Base-by-base conservation (phyloP, 2,797 vertebrate genomes). In the Benthosema pterotum region DNA sequence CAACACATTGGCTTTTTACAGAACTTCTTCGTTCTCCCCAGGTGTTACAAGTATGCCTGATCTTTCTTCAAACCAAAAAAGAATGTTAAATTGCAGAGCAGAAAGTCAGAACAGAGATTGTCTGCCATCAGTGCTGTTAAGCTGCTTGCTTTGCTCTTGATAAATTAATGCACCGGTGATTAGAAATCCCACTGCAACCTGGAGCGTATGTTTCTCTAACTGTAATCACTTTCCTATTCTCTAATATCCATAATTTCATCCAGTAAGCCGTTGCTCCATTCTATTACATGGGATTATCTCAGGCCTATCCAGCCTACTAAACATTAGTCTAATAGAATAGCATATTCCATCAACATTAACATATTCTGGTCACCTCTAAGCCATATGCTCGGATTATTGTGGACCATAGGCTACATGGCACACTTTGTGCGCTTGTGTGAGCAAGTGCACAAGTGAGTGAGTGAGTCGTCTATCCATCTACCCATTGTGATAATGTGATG, bases 161-260 rank as follows among this genome's bases (percentile, higher is more conserved):
- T 69, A 25, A 84, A 75, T 25, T 45, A 69, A 48, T 22, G 17
- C 42, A 22, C 52, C 22, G 32, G 80, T 78, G 79, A 78, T 67
- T 69, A 74, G 55, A 74, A 83, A 76, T 74, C 72, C 76, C 76
- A 65, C 49, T 58, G 63, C 42, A 67, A 73, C 72, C 77, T 74
- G 70, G 72, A 87, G 84, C 82, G 71, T 88, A 88, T 86, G 83
- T 86, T 86, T 85, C 77, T 80, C 65, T 78, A 83, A 86, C 76
- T 86, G 83, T 88, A 88, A 89, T 91, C 85, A 86, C 79, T 84
- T 86, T 86, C 63, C 77, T 74, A 43, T 83, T 74, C 77, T 80
- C 75, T 78, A 84, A 90, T 83, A 79, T 87, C 69, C 73, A 71
- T 72, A 80, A 82, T 25, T 75, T 86, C 57, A 42, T 2, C 43